A percentile compares a stretch with the other conserved stretches of the same genome.
phyloP scores from a whole-genome alignment of 2,797 vertebrate species.

The Gambelia wislizenii region DNA sequence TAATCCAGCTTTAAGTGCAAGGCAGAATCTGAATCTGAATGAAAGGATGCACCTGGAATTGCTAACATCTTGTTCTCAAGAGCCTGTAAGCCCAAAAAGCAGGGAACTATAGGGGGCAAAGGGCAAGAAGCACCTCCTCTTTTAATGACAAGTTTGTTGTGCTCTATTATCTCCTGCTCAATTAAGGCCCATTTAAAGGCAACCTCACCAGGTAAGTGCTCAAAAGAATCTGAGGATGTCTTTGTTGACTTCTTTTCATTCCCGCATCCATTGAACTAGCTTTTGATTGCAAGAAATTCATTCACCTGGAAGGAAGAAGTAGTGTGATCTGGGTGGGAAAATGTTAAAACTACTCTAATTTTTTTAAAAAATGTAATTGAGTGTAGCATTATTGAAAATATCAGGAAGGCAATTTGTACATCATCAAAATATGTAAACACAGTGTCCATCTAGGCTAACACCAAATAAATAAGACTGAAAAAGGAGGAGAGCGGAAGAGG shows the following conservation, averaged over 20 bases:
- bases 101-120: not conserved
- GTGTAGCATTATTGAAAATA: not conserved
- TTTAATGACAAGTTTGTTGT: not conserved
- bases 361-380: not conserved
- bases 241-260: not conserved
- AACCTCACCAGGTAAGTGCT: slow-evolving; percentile 1
- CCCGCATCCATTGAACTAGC: not conserved
- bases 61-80: not conserved
- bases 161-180: not conserved
- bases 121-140: not conserved
- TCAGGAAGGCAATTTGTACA: not conserved
- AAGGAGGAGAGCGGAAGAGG: no score
- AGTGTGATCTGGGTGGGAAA: not conserved
- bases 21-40: not conserved
- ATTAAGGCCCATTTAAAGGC: not conserved
- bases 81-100: not conserved
- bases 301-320: not conserved
- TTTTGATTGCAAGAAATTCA: not conserved
- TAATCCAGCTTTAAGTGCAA: not conserved
- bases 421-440: not conserved
- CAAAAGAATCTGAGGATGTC: slow-evolving; percentile 8
- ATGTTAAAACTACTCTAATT: not conserved
- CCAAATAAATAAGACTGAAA: not conserved
- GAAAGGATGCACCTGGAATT: not conserved
- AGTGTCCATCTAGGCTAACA: not conserved